Percentiles rank a stretch among this genome's conserved stretches.
These are phyloP conservation scores for Cataglyphis albicans DNA, from an alignment of 2,888 invertebrate species.

Conservation along the genomic window DNA sequence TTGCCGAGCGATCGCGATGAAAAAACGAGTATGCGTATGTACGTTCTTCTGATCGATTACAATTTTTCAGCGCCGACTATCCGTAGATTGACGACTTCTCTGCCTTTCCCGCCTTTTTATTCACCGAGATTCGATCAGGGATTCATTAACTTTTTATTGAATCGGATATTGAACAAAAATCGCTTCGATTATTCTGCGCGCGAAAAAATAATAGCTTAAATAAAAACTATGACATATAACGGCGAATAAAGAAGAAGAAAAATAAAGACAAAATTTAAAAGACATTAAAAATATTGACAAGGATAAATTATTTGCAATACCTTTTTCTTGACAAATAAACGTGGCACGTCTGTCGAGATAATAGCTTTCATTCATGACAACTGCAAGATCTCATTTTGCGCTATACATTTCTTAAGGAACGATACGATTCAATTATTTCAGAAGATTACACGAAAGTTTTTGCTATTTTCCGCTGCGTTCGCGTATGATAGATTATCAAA, in stretches of 20 bases:
- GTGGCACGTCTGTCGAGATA: conserved; percentile 17
- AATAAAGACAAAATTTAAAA: conserved; percentile 9
- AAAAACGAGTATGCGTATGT: background rate
- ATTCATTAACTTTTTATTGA: conserved; percentile 29
- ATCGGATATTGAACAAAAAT: background rate
- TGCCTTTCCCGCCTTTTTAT: background rate
- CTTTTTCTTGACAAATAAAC: conserved; percentile 19
- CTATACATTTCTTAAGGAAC: background rate
- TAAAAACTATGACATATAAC: background rate
- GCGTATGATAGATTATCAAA: conserved; percentile 28
- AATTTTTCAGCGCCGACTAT: conserved; percentile 13
- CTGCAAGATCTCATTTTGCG: background rate
- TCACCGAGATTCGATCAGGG: conserved; percentile 12
- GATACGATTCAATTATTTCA: background rate
- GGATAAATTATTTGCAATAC: conserved; percentile 19
- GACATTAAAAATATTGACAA: conserved; percentile 16
- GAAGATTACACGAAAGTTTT: background rate
- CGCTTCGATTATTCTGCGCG: conserved; percentile 5
- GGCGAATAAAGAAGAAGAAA: background rate
- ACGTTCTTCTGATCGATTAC: conserved; percentile 2
- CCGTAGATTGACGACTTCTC: conserved; percentile 26
- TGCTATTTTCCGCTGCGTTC: background rate
- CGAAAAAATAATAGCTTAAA: conserved; percentile 8
- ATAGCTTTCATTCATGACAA: background rate
- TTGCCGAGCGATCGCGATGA: conserved; percentile 38